phyloP scores from a whole-genome alignment of 2,113 vertebrate species.

The Corydoras sp. region DNA sequence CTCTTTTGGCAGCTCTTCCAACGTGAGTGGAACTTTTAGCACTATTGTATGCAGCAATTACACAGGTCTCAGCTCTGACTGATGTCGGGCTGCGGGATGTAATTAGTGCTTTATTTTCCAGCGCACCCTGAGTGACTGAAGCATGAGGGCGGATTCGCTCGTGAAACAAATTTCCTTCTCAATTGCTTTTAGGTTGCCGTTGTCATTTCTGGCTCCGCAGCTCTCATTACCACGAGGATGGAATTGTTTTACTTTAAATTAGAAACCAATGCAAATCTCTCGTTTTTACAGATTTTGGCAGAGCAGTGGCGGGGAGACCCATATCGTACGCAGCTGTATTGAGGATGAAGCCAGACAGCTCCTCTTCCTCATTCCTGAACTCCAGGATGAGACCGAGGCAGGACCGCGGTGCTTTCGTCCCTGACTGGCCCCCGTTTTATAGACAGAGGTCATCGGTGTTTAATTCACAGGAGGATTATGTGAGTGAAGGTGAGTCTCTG shows the following conservation, averaged over 20 bases:
- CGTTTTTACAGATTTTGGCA: constrained; percentile 64
- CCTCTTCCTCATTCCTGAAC: constrained; percentile 64
- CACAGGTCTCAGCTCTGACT: constrained; percentile 8
- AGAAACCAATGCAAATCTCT: neutral
- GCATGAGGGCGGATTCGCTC: constrained; percentile 2
- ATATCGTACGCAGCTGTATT: constrained; percentile 80
- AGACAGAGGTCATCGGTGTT: constrained; percentile 69
- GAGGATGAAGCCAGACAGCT: constrained; percentile 79
- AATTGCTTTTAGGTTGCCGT: neutral
- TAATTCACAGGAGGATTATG: constrained; percentile 76
- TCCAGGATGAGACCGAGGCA: constrained; percentile 70
- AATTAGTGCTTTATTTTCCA: constrained; percentile 24
- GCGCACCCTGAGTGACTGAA: neutral
- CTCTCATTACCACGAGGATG: neutral
- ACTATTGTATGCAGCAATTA: constrained; percentile 19
- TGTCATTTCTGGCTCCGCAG: constrained; percentile 6
- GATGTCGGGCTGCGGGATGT: constrained; percentile 16
- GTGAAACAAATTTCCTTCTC: constrained; percentile 14
- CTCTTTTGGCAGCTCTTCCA: constrained; percentile 18
- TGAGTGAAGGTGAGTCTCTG: constrained; percentile 74
- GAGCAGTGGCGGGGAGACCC: constrained; percentile 71
- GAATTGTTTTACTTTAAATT: neutral
- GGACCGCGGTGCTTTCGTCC: constrained; percentile 58
- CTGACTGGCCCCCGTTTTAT: constrained; percentile 70
- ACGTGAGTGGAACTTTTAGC: constrained; percentile 18